phyloP scores from a whole-genome alignment of 1,140 invertebrate genomes.

The Telenomus remus region DNA sequence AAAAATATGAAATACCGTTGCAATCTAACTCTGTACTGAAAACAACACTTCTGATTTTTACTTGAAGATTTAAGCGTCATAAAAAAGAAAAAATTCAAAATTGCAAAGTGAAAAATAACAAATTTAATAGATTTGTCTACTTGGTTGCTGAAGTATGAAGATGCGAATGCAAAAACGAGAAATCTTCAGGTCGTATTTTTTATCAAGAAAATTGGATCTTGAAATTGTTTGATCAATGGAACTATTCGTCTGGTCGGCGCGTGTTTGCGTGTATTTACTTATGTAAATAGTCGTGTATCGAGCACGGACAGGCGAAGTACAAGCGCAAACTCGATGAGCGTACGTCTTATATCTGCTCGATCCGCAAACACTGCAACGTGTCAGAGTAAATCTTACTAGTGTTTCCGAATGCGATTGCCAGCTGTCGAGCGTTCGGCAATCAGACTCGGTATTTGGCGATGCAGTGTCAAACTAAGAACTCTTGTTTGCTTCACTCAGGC shows the following conservation, averaged over 20 bases:
- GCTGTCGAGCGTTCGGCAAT: slow-evolving; percentile 49
- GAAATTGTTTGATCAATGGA: slow-evolving; percentile 19
- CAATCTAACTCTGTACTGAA: too few species aligned
- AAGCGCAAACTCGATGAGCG: slow-evolving; percentile 37
- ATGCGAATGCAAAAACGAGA: too few species aligned
- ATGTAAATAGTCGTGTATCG: slow-evolving; percentile 44
- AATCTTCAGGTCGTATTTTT: too few species aligned
- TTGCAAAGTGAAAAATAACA: too few species aligned
- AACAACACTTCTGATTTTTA: too few species aligned
- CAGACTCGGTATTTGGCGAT: slow-evolving; percentile 51
- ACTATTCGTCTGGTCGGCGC: slow-evolving; percentile 33
- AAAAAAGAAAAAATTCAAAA: too few species aligned
- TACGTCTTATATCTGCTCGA: slow-evolving; percentile 49
- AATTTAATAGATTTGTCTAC: too few species aligned
- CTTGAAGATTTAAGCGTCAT: too few species aligned
- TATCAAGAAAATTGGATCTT: neutral
- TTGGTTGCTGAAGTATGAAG: too few species aligned
- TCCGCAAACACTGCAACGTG: slow-evolving; percentile 59
- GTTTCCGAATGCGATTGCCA: slow-evolving; percentile 53
- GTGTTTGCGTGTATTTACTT: slow-evolving; percentile 40
- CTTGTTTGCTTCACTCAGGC: slow-evolving; percentile 29
- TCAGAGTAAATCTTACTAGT: slow-evolving; percentile 60
- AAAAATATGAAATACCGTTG: too few species aligned
- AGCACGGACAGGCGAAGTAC: slow-evolving; percentile 19
- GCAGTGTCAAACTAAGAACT: slow-evolving; percentile 40